These are phyloP conservation scores for Anoplius nigerrimus DNA, from an alignment of 2,888 invertebrate species.

Conservation along the genomic window DNA sequence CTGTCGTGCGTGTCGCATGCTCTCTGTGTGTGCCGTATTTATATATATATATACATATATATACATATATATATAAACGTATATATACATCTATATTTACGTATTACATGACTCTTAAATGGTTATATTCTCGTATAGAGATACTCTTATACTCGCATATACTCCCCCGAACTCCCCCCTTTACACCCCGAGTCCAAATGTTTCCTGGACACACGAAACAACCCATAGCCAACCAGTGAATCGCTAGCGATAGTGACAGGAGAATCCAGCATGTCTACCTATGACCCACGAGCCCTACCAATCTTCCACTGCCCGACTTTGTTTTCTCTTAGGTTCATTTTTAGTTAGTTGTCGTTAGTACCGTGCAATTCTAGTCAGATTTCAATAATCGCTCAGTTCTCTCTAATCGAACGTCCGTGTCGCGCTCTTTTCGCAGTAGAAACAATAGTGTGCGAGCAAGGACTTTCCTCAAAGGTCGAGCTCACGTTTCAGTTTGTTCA, in stretches of 20 bases:
- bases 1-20: constrained; percentile 75
- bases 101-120: constrained; percentile 47
- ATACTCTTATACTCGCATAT: constrained; percentile 54
- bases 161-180: constrained; percentile 35
- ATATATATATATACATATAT: constrained; percentile 57
- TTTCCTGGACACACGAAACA: constrained; percentile 55
- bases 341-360: constrained; percentile 23
- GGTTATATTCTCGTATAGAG: constrained; percentile 47
- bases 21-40: constrained; percentile 74
- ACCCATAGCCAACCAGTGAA: constrained; percentile 62
- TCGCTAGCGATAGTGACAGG: constrained; percentile 75
- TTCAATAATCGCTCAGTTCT: not conserved
- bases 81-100: constrained; percentile 50
- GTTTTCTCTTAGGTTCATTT: constrained; percentile 25
- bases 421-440: no score
- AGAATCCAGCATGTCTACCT: constrained; percentile 71
- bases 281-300: constrained; percentile 14
- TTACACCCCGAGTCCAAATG: constrained; percentile 44
- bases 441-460: no score
- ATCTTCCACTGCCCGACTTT: constrained; percentile 13
- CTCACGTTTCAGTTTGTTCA: not conserved
- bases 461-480: no score
- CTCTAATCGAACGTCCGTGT: no score
- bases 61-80: constrained; percentile 56
- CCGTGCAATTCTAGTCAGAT: constrained; percentile 32